Base-by-base conservation (phyloP, 2,888 invertebrate species). In the Cenopis cana region DNA sequence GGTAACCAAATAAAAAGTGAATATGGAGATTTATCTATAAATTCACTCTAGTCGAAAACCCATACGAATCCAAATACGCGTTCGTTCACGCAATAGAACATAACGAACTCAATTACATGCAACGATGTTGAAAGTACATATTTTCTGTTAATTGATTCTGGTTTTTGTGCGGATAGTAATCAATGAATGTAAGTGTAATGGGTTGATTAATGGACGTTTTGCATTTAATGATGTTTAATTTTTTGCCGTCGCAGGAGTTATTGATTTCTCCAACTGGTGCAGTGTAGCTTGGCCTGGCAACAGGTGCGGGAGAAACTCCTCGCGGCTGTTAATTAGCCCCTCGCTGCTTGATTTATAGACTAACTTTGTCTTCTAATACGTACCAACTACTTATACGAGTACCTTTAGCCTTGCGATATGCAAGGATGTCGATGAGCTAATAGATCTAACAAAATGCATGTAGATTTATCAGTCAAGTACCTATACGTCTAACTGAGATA, bases 241-340 rank as follows among this genome's bases (percentile, higher is more conserved):
- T 64, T 64, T 64, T 54, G 38, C 38, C 14, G 8, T 14, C 24
- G 38, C 46, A 12, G 6, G 56, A 33, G 18, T 65, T 70, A 67
- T 61, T 61, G 66, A 71, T 71, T 70, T 29, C 38, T 33, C n/a
- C 41, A 68, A 60, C 60, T 52, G 24, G 73, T 73, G 9, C 52
- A 33, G 54, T 70, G 69, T 62, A 74, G 74, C 75, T 73, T 75
- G 74, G 70, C 73, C 76, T 74, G 74, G 79, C 75, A 78, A 81
- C 87, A 88, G 88, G 87, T 89, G 86, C 85, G 79, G 85, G 82
- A 84, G 80, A 73, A 76, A 78, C 82, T 85, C 78, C 76, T 77
- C 78, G 80, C 79, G 77, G 76, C 82, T 83, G 85, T 86, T 90
- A 89, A 91, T 90, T 89, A 90, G 84, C 79, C 81, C 79, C 84